phyloP scores from a whole-genome alignment of 2,888 invertebrate genomes.

The Drosophila robusta region DNA sequence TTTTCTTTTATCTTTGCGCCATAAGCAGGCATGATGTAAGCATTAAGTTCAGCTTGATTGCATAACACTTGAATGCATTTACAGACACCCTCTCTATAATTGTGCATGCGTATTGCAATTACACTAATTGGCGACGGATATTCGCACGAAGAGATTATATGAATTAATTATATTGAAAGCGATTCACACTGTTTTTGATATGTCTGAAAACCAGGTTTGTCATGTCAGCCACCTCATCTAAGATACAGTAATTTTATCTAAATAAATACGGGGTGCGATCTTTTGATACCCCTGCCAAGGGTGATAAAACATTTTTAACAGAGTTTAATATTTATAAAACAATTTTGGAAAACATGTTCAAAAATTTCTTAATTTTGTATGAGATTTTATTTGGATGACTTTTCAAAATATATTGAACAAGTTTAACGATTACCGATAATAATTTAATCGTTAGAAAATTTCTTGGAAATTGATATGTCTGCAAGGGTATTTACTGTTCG shows the following conservation, averaged over 20 bases:
- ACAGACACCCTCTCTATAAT: not conserved
- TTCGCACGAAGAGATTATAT: not conserved
- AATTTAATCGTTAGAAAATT: too few relatives aligned
- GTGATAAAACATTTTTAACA: too few relatives aligned
- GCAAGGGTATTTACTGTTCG: not conserved
- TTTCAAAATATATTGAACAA: too few relatives aligned
- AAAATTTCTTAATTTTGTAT: too few relatives aligned
- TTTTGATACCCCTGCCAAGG: not conserved
- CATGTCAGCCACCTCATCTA: not conserved
- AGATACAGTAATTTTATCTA: not conserved
- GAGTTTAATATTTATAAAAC: too few relatives aligned
- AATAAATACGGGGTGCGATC: not conserved
- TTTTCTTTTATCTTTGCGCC: conserved; percentile 50
- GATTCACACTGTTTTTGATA: not conserved
- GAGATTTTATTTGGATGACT: too few relatives aligned
- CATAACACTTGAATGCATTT: conserved; percentile 3
- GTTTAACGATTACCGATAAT: too few relatives aligned
- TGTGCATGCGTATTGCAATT: conserved; percentile 10
- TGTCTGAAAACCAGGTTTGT: not conserved
- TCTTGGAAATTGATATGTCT: not conserved
- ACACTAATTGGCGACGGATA: conserved; percentile 13
- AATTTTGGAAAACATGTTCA: too few relatives aligned
- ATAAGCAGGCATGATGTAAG: conserved; percentile 63
- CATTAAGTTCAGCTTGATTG: conserved; percentile 39
- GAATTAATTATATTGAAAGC: not conserved